Evolutionary conservation across 2,113 vertebrate species (phyloP), one percentile per base, ranked within the genome.

Genomic region (Mus spicilegus): DNA sequence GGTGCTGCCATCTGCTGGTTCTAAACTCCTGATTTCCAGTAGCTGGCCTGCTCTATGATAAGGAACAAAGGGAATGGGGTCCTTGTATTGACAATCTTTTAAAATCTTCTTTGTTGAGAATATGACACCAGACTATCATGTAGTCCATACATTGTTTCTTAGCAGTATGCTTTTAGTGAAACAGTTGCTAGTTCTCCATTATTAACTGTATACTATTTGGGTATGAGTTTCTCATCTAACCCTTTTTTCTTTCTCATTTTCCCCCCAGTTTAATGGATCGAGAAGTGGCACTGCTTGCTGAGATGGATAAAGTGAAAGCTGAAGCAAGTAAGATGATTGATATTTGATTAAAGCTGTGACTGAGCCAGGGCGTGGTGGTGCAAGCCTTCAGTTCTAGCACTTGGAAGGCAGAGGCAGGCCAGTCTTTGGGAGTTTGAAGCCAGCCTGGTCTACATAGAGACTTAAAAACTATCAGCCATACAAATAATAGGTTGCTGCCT

Each of bases 231-330:
- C 67, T 94, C 3, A 42, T 90, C 90, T 69, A 88, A 87, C 6
- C 30, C 92, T 81, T 67, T 28, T 67, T 75, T 36, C 39, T 92
- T 86, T 95, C 58, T 94, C 73, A 69, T 86, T 76, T 70, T 12
- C 12, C 56, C 28, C 75, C n/a, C 97, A 99, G 99, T 98, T 98
- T 99, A 78, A 99, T 99, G 99, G 99, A 99, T 98, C 98, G 99
- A 92, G 99, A 99, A 98, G 99, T 99, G 95, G 98, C 99, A 17
- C 98, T 99, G 72, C 97, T 99, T 93, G 98, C 96, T 4, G 99
- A 99, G 97, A 99, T 99, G 99, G 99, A 99, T 98, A 99, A 99
- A 99, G 99, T 99, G 94, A 99, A 99, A 98, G 99, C 99, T 65
- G 99, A 99, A 98, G 99, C 99, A 96, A 99, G 99, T 99, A 99